Base-by-base conservation (phyloP, 2,888 invertebrate genomes). In the Caenorhabditis japonica region DNA sequence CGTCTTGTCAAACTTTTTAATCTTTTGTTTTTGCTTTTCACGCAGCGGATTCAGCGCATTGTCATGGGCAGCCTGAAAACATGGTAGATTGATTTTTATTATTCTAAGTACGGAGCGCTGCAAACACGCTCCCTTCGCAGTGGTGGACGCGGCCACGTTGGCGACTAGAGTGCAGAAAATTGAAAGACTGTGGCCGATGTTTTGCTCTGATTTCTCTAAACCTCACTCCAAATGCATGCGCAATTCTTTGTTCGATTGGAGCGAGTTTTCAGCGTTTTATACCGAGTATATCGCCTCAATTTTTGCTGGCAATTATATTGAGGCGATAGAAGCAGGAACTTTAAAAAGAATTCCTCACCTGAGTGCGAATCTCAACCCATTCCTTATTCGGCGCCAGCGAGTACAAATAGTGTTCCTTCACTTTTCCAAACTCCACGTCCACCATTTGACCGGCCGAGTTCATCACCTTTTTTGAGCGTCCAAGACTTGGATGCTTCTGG, bases 351-450 rank as follows among this genome's bases (percentile, higher is more conserved):
- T 33, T 5, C 19, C 5, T 17, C 25, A 36, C 38, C 51, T 38
- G 38, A 1, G 21, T 25, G 4, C 19, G 21, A 25, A 51, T 38
- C 1, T 51, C 51, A 5, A 58, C 56, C 7, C 36, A 56, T 12
- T 47, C 21, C 19, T 49, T 56, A n/a, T 25, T 23, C 1, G 66
- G 66, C 4, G 41, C 49, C 25, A 66, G 7, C 10, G 21, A 21
- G 43, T 17, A 51, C 33, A 66, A 8, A 34, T 56, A 56, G 19
- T 27, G 47, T 27, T 66, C 56, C 43, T 25, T 49, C n/a, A 56
- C 10, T 19, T 41, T 15, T 13, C 66, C 66, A 19, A 66, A 66
- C 34, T 66, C 66, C 43, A 66, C 66, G 1, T 56, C 56, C 3
- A 66, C 30, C 17, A 33, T 58, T 27, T 43, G 8, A 30, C 66